Conservation (phyloP, 2,888 invertebrate genomes). For the Amphipyra tragopoginis region DNA sequence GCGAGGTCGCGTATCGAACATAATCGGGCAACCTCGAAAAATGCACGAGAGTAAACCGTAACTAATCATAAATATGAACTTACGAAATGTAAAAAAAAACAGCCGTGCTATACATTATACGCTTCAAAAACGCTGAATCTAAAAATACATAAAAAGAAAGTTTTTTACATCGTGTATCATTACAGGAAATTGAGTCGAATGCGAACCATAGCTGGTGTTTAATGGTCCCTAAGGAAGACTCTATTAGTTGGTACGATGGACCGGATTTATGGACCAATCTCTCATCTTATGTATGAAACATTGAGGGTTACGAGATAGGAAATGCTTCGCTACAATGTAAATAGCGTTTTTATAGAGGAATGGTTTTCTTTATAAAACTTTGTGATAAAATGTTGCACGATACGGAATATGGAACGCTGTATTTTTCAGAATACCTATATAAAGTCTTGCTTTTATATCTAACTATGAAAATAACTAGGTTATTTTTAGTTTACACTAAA, state of each 20-base stretch:
- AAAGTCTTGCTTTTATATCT: background rate
- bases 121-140: slow-evolving; percentile 19
- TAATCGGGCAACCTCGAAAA: too few relatives aligned
- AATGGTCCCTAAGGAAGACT: slow-evolving; percentile 76
- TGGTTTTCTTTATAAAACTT: slow-evolving; percentile 17
- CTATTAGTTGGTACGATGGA: slow-evolving; percentile 76
- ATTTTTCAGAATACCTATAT: background rate
- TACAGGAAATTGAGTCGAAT: slow-evolving; percentile 47
- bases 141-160: slow-evolving; percentile 31
- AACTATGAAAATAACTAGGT: background rate
- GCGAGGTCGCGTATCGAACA: too few relatives aligned
- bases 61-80: too few relatives aligned
- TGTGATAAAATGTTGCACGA: slow-evolving; percentile 32
- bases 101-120: background rate
- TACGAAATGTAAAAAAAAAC: background rate
- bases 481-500: too few relatives aligned
- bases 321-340: slow-evolving; percentile 47
- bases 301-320: slow-evolving; percentile 51
- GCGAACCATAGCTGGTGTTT: slow-evolving; percentile 68
- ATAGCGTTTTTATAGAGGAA: slow-evolving; percentile 44
- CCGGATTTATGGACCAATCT: slow-evolving; percentile 77
- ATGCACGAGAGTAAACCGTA: too few relatives aligned
- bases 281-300: slow-evolving; percentile 66
- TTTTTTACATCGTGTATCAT: slow-evolving; percentile 42
- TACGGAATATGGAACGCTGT: background rate